Base-by-base conservation (phyloP, 1,140 invertebrate genomes). In the Drosophila tristis region DNA sequence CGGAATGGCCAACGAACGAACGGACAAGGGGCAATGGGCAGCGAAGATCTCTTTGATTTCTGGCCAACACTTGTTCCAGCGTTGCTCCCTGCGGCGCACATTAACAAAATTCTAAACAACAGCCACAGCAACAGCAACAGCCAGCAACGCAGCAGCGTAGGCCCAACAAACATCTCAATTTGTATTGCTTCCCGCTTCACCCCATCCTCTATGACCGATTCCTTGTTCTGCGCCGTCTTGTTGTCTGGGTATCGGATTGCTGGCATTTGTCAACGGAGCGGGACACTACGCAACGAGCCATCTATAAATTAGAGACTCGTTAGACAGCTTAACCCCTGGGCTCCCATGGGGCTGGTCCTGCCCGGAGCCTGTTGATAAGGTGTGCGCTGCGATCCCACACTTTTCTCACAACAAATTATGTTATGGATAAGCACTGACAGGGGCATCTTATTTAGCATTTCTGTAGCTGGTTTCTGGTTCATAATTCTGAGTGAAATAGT, bases 261-360 rank as follows among this genome's bases (percentile, higher is more conserved):
- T 9, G 73, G 59, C 84, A 89, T 90, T 89, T 90, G 80, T 89
- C 84, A 90, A 45, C 47, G 57, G 43, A 60, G 60, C 61, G 43
- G 31, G 43, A 49, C 74, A 71, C 63, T 57, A 57, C 49, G 54
- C 72, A 23, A 65, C 45, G 35, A 59, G 64, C 63, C 60, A 42
- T 64, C 66, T 85, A 89, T 90, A 90, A 90, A 90, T 90, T 86
- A 79, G 72, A 71, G 65, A 67, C 85, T 90, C 54, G 80, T 90
- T 90, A 75, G 82, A 80, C 48, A 86, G 53, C 39, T 39, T 48
- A 56, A 31, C 47, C 59, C 57, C 15, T 29, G 43, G 29, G 31
- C 57, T 45, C 20, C 56, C 55, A 58, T 58, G 50, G 49, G 64
- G 20, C 2, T 26, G 13, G 44, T 68, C 64, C 66, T 70, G 43